Evolutionary conservation across 2,113 vertebrate genomes (phyloP).

Genomic region (Dendrocopos noguchii): DNA sequence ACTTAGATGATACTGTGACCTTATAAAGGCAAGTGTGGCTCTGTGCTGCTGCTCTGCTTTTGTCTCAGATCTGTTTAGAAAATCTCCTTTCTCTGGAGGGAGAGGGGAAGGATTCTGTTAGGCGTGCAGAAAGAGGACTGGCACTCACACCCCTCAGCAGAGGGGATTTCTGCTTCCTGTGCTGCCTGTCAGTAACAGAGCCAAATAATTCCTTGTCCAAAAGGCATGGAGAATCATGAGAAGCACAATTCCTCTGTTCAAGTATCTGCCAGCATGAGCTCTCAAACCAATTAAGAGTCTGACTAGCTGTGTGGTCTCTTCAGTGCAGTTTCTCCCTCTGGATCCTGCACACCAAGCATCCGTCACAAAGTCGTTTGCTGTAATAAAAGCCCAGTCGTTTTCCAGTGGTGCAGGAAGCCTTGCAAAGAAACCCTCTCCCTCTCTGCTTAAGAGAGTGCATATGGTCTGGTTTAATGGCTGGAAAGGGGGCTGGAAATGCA

Average conservation of each 20-base stretch:
- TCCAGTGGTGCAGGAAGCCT: slow-evolving; percentile 26
- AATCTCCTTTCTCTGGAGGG: not conserved
- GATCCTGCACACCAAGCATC: not conserved
- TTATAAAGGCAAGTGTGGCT: not conserved
- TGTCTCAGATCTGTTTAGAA: not conserved
- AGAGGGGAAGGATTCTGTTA: not conserved
- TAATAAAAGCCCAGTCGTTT: slow-evolving; percentile 17
- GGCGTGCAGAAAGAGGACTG: not conserved
- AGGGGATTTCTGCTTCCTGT: slow-evolving; percentile 1
- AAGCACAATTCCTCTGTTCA: not conserved
- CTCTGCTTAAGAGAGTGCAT: not conserved
- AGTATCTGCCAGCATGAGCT: not conserved
- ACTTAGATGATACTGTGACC: not conserved
- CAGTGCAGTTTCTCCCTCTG: not conserved
- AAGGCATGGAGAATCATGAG: not conserved
- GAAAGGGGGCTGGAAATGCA: slow-evolving; percentile 4
- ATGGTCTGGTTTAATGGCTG: slow-evolving; percentile 12
- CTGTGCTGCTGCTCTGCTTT: not conserved
- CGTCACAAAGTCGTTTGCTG: slow-evolving; percentile 16
- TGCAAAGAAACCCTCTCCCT: not conserved
- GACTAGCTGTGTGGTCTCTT: slow-evolving; percentile 39
- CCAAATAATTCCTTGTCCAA: not conserved
- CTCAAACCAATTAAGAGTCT: not conserved
- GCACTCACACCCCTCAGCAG: not conserved
- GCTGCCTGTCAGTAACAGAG: not conserved